Base-by-base conservation (phyloP, 2,888 invertebrate species). In the Notocelia uddmanniana region DNA sequence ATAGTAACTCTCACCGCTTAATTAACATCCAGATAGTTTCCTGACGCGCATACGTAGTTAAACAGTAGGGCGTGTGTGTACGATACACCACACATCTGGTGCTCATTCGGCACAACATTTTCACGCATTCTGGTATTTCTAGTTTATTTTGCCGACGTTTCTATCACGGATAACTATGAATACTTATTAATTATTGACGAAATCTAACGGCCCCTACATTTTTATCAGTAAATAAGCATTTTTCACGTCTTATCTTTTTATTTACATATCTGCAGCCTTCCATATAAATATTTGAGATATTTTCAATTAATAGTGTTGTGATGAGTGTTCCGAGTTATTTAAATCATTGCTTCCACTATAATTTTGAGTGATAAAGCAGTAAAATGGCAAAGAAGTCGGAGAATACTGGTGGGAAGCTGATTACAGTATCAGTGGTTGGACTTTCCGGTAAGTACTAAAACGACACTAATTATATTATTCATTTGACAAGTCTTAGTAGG, bases 371-470 rank as follows among this genome's bases (percentile, higher is more conserved):
- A 85, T 83, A 79, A 79, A 72, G 73, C 76, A 74, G 74, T 75
- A 92, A 88, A 83, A 97, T 97, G 97, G 97, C 97, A 76, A 95
- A 96, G 83, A 97, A 97, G 90, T 95, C 95, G 77, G 97, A 97
- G 76, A 89, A 89, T 83, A 84, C 84, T 74, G 95, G 96, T 79
- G 95, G 96, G 73, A 95, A 96, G 86, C 94, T 95, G 86, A 95
- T 97, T 81, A 97, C 97, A 82, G 96, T 99, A 76, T 97, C 98
- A 80, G 97, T 99, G 80, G 98, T 99, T 78, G 99, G 99, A 74
- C 95, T 99, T 78, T 98, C 95, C 86, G 95, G 95, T 94, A 80
- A 92, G 92, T 73, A 50, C 23, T 54, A 26, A 18, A 57, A 23
- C 23, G 37, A 64, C 11, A 45, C n/a, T 23, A 9, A 31, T 31